Percentiles rank a stretch among this genome's conserved stretches.
Conservation (phyloP, 2,113 vertebrate genomes). For the Lepisosteus osseus region DNA sequence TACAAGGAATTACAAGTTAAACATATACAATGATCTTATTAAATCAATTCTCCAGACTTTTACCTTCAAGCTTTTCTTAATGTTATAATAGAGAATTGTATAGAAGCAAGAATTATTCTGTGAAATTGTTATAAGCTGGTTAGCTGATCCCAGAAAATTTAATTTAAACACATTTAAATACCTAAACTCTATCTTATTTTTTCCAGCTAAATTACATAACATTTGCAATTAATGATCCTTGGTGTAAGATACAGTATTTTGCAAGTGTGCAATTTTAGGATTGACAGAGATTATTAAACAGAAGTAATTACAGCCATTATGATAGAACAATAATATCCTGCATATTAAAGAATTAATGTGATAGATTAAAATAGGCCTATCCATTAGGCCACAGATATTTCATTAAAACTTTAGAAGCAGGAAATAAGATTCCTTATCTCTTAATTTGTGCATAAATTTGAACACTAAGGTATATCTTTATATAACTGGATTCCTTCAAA, state of each 20-base stretch:
- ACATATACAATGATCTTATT: too few species aligned
- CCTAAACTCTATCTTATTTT: too few species aligned
- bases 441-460: slow-evolving; percentile 70
- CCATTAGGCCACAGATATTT: slow-evolving; percentile 74
- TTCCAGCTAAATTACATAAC: not conserved
- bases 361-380: slow-evolving; percentile 77
- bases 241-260: slow-evolving; percentile 51
- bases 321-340: slow-evolving; percentile 82
- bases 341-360: slow-evolving; percentile 75
- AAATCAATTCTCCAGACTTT: too few species aligned
- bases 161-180: not conserved
- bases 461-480: slow-evolving; percentile 60
- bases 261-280: slow-evolving; percentile 68
- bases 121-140: too few species aligned
- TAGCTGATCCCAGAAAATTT: too few species aligned
- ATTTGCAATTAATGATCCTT: slow-evolving; percentile 54
- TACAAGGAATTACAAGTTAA: not conserved
- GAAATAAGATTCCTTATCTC: slow-evolving; percentile 73
- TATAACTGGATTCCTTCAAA: slow-evolving; percentile 59
- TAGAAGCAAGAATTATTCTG: too few species aligned
- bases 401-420: slow-evolving; percentile 67
- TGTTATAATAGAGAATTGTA: too few species aligned
- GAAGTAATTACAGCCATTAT: slow-evolving; percentile 77
- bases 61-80: too few species aligned
- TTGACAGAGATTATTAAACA: slow-evolving; percentile 77